A percentile compares a stretch with the other conserved stretches of the same genome.
phyloP scores from a whole-genome alignment of 2,113 vertebrate species.

The Sakesphorus luctuosus region DNA sequence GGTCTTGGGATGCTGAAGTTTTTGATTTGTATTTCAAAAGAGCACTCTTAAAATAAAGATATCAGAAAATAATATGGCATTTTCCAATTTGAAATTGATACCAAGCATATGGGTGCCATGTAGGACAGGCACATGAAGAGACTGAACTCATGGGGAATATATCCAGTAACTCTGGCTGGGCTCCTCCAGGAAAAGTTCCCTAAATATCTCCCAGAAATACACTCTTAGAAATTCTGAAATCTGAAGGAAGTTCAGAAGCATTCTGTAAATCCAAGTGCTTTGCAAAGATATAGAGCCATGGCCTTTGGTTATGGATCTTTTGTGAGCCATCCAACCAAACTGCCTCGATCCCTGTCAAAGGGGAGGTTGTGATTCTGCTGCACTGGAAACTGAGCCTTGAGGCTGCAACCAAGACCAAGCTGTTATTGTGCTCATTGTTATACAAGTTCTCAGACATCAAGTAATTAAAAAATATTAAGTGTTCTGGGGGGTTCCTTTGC shows the following conservation, averaged over 20 bases:
- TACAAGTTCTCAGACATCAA: not conserved
- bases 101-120: not conserved
- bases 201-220: not conserved
- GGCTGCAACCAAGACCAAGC: not conserved
- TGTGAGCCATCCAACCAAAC: not conserved
- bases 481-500: not conserved
- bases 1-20: not conserved
- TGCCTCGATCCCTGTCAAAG: not conserved
- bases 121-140: not conserved
- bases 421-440: not conserved
- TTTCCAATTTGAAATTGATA: not conserved
- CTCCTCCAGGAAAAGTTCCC: not conserved
- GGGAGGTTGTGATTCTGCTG: not conserved
- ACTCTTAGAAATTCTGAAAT: not conserved
- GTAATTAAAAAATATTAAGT: not conserved
- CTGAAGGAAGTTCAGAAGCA: not conserved
- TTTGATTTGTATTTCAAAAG: not conserved
- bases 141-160: not conserved
- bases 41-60: not conserved
- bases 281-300: not conserved
- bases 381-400: not conserved
- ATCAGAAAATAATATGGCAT: conserved; percentile 11
- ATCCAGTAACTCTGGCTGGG: not conserved
- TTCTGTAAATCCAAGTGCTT: not conserved
- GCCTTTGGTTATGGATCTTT: not conserved